Evolutionary conservation across 2,113 vertebrate genomes (phyloP).

Genomic region (Parus major): DNA sequence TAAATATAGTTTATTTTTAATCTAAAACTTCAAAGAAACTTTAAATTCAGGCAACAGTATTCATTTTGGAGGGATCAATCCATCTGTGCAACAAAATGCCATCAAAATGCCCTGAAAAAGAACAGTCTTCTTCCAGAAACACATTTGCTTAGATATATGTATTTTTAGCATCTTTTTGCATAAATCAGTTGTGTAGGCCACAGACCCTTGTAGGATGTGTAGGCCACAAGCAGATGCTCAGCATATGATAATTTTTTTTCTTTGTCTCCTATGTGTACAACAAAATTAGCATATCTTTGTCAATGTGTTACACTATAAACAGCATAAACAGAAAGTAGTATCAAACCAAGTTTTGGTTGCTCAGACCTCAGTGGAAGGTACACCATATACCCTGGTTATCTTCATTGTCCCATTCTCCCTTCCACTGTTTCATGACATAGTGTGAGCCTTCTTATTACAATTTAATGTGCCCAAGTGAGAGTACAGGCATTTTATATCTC

Average conservation of each 20-base stretch:
- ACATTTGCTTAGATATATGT: rapidly evolving
- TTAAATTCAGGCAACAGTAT: background rate
- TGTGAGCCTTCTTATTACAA: background rate
- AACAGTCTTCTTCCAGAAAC: background rate
- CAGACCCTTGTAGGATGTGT: background rate
- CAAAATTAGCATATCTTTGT: background rate
- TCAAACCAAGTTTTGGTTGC: background rate
- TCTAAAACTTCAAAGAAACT: background rate
- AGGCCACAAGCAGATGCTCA: background rate
- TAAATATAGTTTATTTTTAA: background rate
- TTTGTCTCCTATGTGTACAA: background rate
- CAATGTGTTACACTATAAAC: background rate
- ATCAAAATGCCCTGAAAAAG: background rate
- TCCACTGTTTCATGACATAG: background rate
- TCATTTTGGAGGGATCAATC: background rate
- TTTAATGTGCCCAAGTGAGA: background rate
- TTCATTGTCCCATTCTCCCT: background rate
- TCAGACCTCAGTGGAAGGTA: background rate
- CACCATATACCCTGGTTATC: background rate
- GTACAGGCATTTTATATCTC: background rate
- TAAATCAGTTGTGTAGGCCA: background rate
- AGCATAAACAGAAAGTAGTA: background rate
- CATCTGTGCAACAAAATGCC: background rate
- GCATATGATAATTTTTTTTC: background rate
- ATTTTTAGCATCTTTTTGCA: background rate